Conservation (phyloP, 2,113 vertebrate species). For the Calidris pugnax region DNA sequence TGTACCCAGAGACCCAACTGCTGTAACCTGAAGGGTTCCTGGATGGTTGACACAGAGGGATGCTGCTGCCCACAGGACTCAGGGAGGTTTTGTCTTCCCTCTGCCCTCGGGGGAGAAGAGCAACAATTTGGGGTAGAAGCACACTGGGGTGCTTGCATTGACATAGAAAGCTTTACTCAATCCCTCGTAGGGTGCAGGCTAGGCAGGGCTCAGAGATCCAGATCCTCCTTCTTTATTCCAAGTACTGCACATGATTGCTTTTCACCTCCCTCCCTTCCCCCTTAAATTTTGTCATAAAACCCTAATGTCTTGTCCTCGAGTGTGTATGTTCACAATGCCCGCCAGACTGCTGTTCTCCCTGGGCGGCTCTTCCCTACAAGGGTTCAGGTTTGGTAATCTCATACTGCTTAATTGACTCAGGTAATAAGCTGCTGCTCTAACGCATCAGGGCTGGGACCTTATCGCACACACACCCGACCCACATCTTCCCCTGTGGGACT, state of each 20-base stretch:
- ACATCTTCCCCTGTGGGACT: background rate
- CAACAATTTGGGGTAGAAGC: background rate
- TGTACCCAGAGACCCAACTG: fast-evolving
- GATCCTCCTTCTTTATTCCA: background rate
- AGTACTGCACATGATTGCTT: background rate
- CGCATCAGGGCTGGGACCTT: background rate
- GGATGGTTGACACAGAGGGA: background rate
- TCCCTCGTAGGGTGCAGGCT: fast-evolving
- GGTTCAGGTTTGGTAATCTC: background rate
- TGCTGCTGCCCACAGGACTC: background rate
- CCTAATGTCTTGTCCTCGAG: background rate
- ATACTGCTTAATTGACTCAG: background rate
- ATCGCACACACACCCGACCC: fast-evolving
- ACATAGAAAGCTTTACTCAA: background rate
- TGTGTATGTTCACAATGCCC: background rate
- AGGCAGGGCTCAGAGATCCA: background rate
- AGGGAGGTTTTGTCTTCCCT: background rate
- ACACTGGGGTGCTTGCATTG: fast-evolving
- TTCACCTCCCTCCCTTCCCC: background rate
- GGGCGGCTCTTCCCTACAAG: background rate
- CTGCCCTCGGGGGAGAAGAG: background rate
- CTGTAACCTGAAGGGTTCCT: background rate
- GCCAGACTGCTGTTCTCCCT: background rate
- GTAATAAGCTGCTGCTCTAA: background rate
- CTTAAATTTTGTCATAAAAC: background rate